A percentile compares a stretch with the other conserved stretches of the same genome.
phyloP scores from a whole-genome alignment of 2,888 invertebrate genomes.

The Zelleria hepariella region DNA sequence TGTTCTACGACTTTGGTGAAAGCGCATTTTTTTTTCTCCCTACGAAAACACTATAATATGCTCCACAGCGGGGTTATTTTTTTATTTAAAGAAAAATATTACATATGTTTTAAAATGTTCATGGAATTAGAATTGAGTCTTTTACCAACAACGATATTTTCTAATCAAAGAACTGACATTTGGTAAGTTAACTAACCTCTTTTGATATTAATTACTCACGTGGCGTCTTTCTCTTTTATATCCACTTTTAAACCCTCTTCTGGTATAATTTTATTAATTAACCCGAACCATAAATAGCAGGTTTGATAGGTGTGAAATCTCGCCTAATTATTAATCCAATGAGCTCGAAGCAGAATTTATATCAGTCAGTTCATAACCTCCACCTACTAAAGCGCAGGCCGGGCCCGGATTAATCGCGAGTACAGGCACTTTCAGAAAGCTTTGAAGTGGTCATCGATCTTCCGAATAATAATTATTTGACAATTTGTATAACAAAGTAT shows the following conservation, averaged over 20 bases:
- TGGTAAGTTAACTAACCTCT: too few species aligned
- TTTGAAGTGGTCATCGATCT: neutral
- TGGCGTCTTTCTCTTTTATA: neutral
- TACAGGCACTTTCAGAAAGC: neutral
- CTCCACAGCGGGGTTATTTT: too few species aligned
- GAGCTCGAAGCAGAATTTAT: neutral
- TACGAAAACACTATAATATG: too few species aligned
- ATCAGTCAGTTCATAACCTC: neutral
- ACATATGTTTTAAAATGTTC: too few species aligned
- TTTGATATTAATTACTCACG: neutral
- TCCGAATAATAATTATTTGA: too few species aligned
- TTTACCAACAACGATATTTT: too few species aligned
- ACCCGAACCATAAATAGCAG: neutral
- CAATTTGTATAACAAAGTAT: too few species aligned
- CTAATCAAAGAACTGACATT: too few species aligned
- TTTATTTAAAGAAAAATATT: too few species aligned
- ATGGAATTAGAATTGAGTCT: too few species aligned
- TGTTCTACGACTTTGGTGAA: too few species aligned
- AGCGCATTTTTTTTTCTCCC: too few species aligned
- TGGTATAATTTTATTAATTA: neutral
- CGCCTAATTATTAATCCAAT: neutral
- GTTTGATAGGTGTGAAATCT: neutral
- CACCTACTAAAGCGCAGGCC: neutral
- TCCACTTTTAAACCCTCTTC: neutral
- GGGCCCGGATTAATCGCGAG: neutral